Evolutionary conservation across 2,797 vertebrate species (phyloP), one percentile per base, ranked within the genome.

Genomic region (Euphonia xanthogaster): DNA sequence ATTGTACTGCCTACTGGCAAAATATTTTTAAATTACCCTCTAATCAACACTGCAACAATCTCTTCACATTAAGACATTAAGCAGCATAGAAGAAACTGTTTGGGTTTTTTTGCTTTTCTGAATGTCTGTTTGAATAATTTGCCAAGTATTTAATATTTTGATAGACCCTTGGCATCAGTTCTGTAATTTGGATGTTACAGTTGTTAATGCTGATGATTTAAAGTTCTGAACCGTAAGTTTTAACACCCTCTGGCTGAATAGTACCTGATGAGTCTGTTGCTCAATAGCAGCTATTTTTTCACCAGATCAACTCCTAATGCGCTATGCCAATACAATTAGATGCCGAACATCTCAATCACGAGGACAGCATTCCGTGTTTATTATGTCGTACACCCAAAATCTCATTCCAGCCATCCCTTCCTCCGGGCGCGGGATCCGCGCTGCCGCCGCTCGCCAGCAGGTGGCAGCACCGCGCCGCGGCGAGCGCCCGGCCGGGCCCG

Each of bases 331-430:
- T 42, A 10, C 4, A 45, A 53, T 20, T 9, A 40, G 50, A 14
- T 22, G 63, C 35, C 57, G 7, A 1, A 75, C 74, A 17, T 53
- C 81, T 85, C 90, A 30, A 9, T 87, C 44, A 0, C 0, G 54
- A 27, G 62, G 39, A 33, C 45, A 3, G 9, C 23, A 3, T 3
- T 8, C 14, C 4, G 14, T 7, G 35, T 39, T 57, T 8, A 0
- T 31, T n/a, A n/a, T 40, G n/a, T 7, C 3, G 8, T 3, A 10
- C 42, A 0, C 55, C 54, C 40, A 3, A 6, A 66, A 57, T 30
- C 20, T 3, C 37, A 0, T 0, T 9, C 17, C 23, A 19, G 8
- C 33, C 1, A 0, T 2, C 12, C 4, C 4, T 2, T 1, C 14
- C 48, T 16, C 1, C 21, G 12, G 30, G 1, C 6, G 2, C 6